phyloP scores from a whole-genome alignment of 2,888 invertebrate genomes.

The Drosophila trichaetosa region DNA sequence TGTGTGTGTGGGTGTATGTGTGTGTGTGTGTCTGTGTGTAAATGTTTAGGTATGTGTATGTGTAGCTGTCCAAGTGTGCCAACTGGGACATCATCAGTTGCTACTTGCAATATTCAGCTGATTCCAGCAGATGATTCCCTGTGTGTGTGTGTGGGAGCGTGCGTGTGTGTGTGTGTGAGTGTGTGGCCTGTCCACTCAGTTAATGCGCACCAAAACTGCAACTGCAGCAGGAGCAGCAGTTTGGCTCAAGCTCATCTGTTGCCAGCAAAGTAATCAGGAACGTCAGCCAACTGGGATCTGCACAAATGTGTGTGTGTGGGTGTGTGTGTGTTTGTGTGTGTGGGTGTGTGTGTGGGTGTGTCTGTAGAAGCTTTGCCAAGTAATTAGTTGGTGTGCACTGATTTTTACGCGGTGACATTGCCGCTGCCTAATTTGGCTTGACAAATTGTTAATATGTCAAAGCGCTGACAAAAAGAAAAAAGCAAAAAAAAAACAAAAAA shows the following conservation, averaged over 20 bases:
- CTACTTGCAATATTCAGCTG: constrained; percentile 72
- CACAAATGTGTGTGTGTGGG: not conserved
- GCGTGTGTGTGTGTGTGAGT: not conserved
- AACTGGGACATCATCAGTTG: constrained; percentile 74
- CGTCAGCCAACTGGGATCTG: constrained; percentile 39
- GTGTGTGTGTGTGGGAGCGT: not conserved
- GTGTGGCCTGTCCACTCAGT: constrained; percentile 65
- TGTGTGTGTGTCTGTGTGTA: not conserved
- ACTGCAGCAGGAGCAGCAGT: constrained; percentile 44
- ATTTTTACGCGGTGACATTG: constrained; percentile 61
- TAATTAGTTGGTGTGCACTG: constrained; percentile 78
- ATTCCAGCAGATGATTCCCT: constrained; percentile 36
- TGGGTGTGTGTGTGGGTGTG: not conserved
- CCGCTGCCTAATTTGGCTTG: constrained; percentile 73
- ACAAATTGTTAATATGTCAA: constrained; percentile 79
- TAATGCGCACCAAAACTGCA: constrained; percentile 72
- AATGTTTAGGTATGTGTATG: not conserved
- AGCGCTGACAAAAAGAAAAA: constrained; percentile 39
- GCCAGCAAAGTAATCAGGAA: constrained; percentile 68
- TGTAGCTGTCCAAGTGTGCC: constrained; percentile 35
- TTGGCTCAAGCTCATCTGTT: constrained; percentile 55
- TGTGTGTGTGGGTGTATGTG: constrained; percentile 25
- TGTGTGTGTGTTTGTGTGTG: not conserved
- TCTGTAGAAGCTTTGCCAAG: constrained; percentile 36
- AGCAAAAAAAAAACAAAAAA: constrained; percentile 4